These are phyloP conservation scores for Perccottus glenii DNA, from an alignment of 2,113 vertebrate species.

Conservation along the genomic window DNA sequence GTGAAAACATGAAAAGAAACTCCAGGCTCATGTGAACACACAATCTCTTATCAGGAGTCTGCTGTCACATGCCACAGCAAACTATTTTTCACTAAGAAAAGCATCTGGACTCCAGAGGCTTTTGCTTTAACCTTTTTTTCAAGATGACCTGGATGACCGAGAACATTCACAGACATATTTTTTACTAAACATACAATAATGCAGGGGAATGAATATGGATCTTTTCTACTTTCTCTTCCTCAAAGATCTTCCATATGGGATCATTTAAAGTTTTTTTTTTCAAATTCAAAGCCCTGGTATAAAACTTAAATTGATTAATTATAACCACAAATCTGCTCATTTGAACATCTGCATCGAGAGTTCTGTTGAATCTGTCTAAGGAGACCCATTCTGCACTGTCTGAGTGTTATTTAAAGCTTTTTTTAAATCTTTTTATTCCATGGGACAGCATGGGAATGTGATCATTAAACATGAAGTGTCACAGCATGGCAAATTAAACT, in stretches of 20 bases:
- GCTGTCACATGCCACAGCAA: not conserved
- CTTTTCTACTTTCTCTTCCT: not conserved
- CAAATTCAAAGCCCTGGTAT: not conserved
- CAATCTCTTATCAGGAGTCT: constrained; percentile 14
- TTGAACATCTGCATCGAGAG: not conserved
- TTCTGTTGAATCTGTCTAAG: not conserved
- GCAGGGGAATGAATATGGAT: no score
- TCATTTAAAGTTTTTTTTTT: no score
- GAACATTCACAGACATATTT: no score
- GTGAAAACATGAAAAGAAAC: constrained; percentile 43
- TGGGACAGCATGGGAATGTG: not conserved
- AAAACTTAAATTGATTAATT: not conserved
- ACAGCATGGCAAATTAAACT: not conserved
- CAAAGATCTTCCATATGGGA: not conserved
- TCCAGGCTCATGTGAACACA: not conserved
- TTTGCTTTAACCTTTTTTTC: no score
- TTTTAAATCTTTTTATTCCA: not conserved
- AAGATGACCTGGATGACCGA: no score
- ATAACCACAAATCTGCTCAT: not conserved
- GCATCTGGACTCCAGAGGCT: no score
- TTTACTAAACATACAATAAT: no score
- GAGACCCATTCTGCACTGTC: not conserved
- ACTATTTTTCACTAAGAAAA: no score
- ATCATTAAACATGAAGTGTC: not conserved
- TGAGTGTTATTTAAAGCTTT: not conserved